These are phyloP conservation scores for Eutolmus rufibarbis DNA, from an alignment of 2,888 invertebrate species.

Conservation along the genomic window DNA sequence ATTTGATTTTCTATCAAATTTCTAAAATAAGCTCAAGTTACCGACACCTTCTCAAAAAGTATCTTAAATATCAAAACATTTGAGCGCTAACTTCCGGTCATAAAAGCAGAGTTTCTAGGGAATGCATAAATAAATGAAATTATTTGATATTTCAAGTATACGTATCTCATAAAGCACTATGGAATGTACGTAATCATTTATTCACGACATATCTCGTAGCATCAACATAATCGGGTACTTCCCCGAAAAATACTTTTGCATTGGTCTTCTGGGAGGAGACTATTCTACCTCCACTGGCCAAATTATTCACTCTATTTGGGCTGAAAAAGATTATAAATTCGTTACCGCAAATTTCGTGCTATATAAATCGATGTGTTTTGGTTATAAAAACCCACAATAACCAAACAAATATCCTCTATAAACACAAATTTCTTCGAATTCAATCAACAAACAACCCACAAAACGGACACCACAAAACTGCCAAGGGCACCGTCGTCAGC, in stretches of 20 bases:
- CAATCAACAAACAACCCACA: neutral
- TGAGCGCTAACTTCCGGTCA: no score
- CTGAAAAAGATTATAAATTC: neutral
- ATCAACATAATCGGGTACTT: neutral
- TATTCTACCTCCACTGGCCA: fast-evolving
- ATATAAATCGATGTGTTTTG: neutral
- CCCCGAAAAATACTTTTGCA: neutral
- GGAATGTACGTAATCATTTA: no score
- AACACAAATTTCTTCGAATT: neutral
- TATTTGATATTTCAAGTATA: no score
- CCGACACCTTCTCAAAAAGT: no score
- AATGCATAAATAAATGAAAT: no score
- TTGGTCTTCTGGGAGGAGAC: neutral
- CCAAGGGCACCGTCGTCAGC: no score
- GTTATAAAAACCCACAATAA: neutral
- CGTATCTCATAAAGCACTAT: no score
- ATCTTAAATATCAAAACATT: no score
- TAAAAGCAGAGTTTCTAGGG: no score
- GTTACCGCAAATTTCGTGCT: neutral
- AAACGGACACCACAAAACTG: no score
- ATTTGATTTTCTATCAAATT: no score
- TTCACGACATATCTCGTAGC: neutral
- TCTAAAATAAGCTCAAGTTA: no score
- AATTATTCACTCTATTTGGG: neutral
- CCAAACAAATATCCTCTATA: neutral